phyloP scores from a whole-genome alignment of 2,797 vertebrate genomes.

The Poecilia wingei region DNA sequence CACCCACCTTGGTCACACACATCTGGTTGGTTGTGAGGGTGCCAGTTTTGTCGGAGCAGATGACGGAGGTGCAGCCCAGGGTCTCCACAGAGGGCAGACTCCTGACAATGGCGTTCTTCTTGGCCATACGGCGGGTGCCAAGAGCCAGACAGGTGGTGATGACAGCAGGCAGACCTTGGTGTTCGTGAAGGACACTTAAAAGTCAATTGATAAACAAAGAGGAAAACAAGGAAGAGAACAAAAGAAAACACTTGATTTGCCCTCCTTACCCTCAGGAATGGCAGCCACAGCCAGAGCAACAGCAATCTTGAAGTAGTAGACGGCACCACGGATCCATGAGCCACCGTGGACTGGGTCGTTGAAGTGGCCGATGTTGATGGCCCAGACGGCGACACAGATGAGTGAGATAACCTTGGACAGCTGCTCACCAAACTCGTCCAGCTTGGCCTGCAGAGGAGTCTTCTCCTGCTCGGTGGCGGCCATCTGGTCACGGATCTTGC shows the following conservation, averaged over 20 bases:
- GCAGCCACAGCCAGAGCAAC: constrained; percentile 93
- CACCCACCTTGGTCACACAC: constrained; percentile 92
- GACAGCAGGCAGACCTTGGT: constrained; percentile 89
- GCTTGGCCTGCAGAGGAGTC: constrained; percentile 93
- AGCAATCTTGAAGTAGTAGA: constrained; percentile 96
- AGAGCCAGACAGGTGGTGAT: constrained; percentile 94
- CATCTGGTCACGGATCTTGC: constrained; percentile 96
- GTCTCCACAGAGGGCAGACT: constrained; percentile 93
- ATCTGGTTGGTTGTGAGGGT: constrained; percentile 96
- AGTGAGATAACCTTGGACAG: constrained; percentile 95
- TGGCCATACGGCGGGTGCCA: constrained; percentile 94
- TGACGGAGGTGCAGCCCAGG: constrained; percentile 92
- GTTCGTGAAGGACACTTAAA: constrained; percentile 33
- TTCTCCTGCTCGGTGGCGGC: constrained; percentile 94
- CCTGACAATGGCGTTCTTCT: constrained; percentile 93
- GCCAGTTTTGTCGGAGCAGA: constrained; percentile 93
- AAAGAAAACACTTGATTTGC: not conserved
- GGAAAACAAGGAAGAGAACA: not conserved
- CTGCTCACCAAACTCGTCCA: constrained; percentile 96
- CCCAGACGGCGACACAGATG: constrained; percentile 94
- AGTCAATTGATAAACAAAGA: constrained; percentile 8
- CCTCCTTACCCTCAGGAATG: constrained; percentile 87
- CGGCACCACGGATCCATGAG: constrained; percentile 92
- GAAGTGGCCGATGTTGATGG: constrained; percentile 96
- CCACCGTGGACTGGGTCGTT: constrained; percentile 93